Evolutionary conservation across 2,888 invertebrate genomes (phyloP).

Genomic region (Ectemnius cavifrons): DNA sequence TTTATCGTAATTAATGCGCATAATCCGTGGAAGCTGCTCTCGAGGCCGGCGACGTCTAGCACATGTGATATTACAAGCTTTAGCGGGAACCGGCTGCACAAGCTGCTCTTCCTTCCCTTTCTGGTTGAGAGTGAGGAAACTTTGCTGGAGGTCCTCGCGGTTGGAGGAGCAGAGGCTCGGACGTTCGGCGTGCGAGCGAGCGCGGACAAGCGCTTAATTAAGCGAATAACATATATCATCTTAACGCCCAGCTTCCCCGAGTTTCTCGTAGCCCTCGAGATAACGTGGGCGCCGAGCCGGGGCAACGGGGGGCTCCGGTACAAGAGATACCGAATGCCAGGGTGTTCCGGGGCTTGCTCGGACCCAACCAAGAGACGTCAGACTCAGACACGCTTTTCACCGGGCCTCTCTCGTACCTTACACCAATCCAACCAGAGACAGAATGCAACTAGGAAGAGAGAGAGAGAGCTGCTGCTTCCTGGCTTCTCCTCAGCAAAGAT

Average conservation of each 20-base stretch:
- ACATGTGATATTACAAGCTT: slow-evolving; percentile 35
- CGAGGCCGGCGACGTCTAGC: slow-evolving; percentile 6
- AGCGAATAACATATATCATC: slow-evolving; percentile 75
- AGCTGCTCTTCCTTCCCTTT: slow-evolving; percentile 15
- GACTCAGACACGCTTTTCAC: not conserved
- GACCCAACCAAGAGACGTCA: not conserved
- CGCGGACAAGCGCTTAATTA: slow-evolving; percentile 75
- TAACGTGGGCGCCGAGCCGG: slow-evolving; percentile 6
- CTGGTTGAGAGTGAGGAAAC: slow-evolving; percentile 36
- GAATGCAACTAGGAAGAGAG: not conserved
- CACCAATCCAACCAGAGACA: not conserved
- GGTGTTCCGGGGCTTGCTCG: slow-evolving; percentile 4
- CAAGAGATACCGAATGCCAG: slow-evolving; percentile 11
- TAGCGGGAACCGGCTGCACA: slow-evolving; percentile 30
- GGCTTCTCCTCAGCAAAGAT: slow-evolving; percentile 22
- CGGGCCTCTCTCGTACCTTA: not conserved
- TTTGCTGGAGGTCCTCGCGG: slow-evolving; percentile 54
- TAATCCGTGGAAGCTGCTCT: slow-evolving; percentile 18
- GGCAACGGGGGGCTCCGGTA: not conserved
- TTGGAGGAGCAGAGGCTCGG: slow-evolving; percentile 47
- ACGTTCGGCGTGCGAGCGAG: slow-evolving; percentile 42
- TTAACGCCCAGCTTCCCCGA: slow-evolving; percentile 62
- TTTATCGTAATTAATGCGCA: slow-evolving; percentile 35
- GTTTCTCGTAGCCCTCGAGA: slow-evolving; percentile 22
- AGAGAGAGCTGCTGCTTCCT: slow-evolving; percentile 27